A percentile compares a stretch with the other conserved stretches of the same genome.
Evolutionary conservation across 2,797 vertebrate species (phyloP).

Genomic region (Coilia nasus): DNA sequence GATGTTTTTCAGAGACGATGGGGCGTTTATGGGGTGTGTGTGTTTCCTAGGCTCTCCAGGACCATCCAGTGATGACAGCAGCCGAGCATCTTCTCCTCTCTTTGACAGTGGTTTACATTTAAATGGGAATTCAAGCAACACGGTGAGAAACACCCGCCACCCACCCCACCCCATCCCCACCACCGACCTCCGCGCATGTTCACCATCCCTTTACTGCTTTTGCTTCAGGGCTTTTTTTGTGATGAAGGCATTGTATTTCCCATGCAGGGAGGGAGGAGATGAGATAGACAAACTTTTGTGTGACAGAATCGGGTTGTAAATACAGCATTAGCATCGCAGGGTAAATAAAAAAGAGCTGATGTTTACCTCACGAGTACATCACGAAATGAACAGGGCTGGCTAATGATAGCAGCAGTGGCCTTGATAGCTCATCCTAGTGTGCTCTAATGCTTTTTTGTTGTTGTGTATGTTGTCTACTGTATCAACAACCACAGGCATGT

Average conservation of each 20-base stretch:
- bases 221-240: background rate
- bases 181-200: too few relatives aligned
- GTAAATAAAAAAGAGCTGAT: constrained; percentile 11
- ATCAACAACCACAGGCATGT: background rate
- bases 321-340: constrained; percentile 2
- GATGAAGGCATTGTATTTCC: background rate
- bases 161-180: background rate
- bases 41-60: constrained; percentile 82
- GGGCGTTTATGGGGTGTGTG: background rate
- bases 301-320: constrained; percentile 47
- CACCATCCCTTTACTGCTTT: background rate
- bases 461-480: background rate
- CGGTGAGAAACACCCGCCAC: constrained; percentile 72
- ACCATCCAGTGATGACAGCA: constrained; percentile 83
- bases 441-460: background rate
- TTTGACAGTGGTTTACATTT: constrained; percentile 93
- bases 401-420: background rate
- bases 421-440: background rate
- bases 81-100: constrained; percentile 85
- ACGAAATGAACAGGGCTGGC: background rate
- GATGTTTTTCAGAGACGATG: background rate
- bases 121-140: constrained; percentile 84
- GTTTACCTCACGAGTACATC: background rate
- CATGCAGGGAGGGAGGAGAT: constrained; percentile 35
- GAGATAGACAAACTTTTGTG: constrained; percentile 13